These are phyloP conservation scores for Pachycephala philippinensis DNA, from an alignment of 2,113 vertebrate species.

Conservation along the genomic window DNA sequence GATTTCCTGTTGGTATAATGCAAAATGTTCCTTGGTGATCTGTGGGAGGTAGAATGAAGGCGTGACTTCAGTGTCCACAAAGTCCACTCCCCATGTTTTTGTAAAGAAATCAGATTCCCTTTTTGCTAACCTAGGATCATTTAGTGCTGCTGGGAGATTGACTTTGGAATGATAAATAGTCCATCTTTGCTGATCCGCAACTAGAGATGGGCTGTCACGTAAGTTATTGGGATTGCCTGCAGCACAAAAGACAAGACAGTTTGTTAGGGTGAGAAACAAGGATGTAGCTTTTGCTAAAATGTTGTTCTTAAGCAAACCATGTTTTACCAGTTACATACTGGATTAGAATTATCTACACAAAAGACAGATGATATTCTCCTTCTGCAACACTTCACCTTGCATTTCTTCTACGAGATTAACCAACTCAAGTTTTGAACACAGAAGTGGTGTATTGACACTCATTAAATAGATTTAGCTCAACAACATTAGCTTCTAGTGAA, in stretches of 20 bases:
- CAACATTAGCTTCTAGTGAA: not conserved
- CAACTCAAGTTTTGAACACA: not conserved
- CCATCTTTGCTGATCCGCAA: constrained; percentile 93
- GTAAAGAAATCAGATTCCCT: constrained; percentile 99
- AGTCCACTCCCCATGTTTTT: constrained; percentile 98
- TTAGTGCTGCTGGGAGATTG: constrained; percentile 95
- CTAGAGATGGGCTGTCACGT: constrained; percentile 87
- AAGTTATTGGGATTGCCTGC: constrained; percentile 81
- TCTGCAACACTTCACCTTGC: not conserved
- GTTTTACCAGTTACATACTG: not conserved
- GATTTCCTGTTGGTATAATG: constrained; percentile 86
- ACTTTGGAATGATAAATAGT: constrained; percentile 98
- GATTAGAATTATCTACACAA: not conserved
- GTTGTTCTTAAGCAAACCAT: not conserved
- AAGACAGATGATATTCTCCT: not conserved
- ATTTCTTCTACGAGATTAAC: not conserved
- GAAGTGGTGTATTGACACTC: not conserved
- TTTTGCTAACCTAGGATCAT: constrained; percentile 95
- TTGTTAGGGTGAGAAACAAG: not conserved
- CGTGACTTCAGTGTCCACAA: constrained; percentile 90
- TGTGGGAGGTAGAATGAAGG: constrained; percentile 93
- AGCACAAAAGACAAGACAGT: constrained; percentile 22
- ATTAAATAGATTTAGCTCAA: not conserved
- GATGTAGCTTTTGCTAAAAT: not conserved
- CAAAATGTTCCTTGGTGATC: constrained; percentile 92